These are phyloP conservation scores for Plectropomus leopardus DNA, from an alignment of 2,113 vertebrate genomes.

Conservation along the genomic window DNA sequence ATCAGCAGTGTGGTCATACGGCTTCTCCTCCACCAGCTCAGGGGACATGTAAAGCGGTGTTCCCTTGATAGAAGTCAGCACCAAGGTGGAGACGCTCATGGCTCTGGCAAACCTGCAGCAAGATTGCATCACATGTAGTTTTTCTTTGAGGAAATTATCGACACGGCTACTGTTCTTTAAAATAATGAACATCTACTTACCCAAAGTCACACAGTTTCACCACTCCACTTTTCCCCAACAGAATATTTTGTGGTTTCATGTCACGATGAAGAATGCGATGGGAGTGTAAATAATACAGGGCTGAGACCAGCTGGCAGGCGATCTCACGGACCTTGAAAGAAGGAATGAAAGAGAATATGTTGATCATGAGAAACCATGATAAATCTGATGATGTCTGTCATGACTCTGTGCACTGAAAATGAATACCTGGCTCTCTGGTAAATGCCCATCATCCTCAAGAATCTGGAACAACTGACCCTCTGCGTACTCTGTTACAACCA, in stretches of 20 bases:
- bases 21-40: slow-evolving; percentile 94
- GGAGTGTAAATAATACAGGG: slow-evolving; percentile 96
- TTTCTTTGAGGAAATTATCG: neutral
- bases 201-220: slow-evolving; percentile 98
- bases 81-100: slow-evolving; percentile 96
- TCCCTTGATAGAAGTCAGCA: slow-evolving; percentile 97
- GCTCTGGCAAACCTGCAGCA: slow-evolving; percentile 92
- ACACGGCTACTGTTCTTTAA: neutral
- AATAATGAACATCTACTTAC: slow-evolving; percentile 75
- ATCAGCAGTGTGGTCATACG: slow-evolving; percentile 95
- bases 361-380: neutral
- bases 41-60: slow-evolving; percentile 98
- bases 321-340: slow-evolving; percentile 88
- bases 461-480: slow-evolving; percentile 97
- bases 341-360: neutral
- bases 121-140: slow-evolving; percentile 5
- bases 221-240: slow-evolving; percentile 92
- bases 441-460: slow-evolving; percentile 92
- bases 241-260: slow-evolving; percentile 98
- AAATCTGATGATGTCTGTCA: neutral
- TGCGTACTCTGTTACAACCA: slow-evolving; percentile 96
- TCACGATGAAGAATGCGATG: slow-evolving; percentile 97
- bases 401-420: neutral
- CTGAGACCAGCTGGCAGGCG: slow-evolving; percentile 96
- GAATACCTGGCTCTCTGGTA: slow-evolving; percentile 92